Evolutionary conservation across 2,113 vertebrate species (phyloP).

Genomic region (Emberiza fucata): DNA sequence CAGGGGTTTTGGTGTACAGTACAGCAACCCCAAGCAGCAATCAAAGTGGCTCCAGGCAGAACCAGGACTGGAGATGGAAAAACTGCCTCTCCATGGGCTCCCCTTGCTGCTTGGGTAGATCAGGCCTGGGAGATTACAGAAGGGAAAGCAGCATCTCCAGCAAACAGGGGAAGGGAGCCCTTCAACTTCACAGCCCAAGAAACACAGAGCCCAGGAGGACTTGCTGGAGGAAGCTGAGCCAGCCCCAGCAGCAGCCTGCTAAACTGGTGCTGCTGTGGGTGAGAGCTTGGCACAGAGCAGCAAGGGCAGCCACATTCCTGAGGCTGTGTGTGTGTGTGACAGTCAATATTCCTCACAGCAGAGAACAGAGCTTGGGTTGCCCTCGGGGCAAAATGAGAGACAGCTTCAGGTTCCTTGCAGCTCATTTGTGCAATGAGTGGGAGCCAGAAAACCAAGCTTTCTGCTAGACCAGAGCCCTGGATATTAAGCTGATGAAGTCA

Average conservation of each 20-base stretch:
- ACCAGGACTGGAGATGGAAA: neutral
- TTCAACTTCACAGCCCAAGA: neutral
- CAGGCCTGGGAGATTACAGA: neutral
- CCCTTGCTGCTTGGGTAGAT: neutral
- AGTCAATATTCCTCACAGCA: rapidly evolving
- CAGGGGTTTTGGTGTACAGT: neutral
- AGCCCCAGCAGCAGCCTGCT: neutral
- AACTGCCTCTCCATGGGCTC: neutral
- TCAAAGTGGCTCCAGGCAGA: neutral
- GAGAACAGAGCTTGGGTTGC: neutral
- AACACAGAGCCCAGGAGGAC: neutral
- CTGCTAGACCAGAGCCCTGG: neutral
- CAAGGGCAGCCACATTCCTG: neutral
- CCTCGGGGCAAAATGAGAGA: neutral
- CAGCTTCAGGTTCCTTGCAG: neutral
- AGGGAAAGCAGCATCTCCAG: neutral
- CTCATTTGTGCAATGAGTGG: neutral
- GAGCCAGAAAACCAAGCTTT: neutral
- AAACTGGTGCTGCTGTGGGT: neutral
- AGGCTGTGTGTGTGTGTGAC: neutral
- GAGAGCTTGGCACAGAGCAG: neutral
- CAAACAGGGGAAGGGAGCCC: neutral
- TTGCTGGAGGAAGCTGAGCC: neutral
- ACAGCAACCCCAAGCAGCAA: neutral
- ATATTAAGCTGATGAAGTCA: neutral